Percentiles rank a stretch among this genome's conserved stretches.
These are phyloP conservation scores for Palythoa heliodiscus DNA, from an alignment of 92 coral and sea anemone genomes.

Conservation along the genomic window DNA sequence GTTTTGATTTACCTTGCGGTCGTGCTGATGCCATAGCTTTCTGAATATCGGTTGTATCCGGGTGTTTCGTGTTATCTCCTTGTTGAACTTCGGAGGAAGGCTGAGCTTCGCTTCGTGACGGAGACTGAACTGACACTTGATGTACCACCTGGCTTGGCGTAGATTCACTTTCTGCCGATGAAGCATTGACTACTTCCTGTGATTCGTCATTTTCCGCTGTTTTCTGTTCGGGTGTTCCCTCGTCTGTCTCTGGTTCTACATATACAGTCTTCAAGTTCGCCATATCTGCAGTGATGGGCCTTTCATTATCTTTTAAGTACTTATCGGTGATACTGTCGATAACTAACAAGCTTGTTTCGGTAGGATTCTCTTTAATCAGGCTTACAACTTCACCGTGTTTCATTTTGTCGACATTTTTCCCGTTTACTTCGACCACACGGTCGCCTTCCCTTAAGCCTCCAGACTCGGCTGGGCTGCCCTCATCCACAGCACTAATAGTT, in stretches of 20 bases:
- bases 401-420: conserved; percentile 71
- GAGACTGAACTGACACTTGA: not conserved
- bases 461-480: conserved; percentile 81
- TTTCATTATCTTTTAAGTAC: conserved; percentile 66
- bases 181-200: not conserved
- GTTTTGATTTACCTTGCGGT: not conserved
- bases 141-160: not conserved
- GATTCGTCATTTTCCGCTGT: conserved; percentile 4
- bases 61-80: not conserved
- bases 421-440: conserved; percentile 86
- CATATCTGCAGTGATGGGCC: conserved; percentile 74
- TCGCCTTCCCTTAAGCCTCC: conserved; percentile 90
- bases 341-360: conserved; percentile 77
- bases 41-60: conserved; percentile 2
- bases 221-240: conserved; percentile 8
- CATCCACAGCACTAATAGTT: conserved; percentile 96
- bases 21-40: not conserved
- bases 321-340: conserved; percentile 79
- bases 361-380: conserved; percentile 67
- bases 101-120: conserved; percentile 10
- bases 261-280: conserved; percentile 69
- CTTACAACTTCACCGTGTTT: conserved; percentile 87
- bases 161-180: not conserved
- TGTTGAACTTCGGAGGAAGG: not conserved
- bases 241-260: not conserved